phyloP scores from a whole-genome alignment of 2,113 vertebrate genomes.

The Esox niger region DNA sequence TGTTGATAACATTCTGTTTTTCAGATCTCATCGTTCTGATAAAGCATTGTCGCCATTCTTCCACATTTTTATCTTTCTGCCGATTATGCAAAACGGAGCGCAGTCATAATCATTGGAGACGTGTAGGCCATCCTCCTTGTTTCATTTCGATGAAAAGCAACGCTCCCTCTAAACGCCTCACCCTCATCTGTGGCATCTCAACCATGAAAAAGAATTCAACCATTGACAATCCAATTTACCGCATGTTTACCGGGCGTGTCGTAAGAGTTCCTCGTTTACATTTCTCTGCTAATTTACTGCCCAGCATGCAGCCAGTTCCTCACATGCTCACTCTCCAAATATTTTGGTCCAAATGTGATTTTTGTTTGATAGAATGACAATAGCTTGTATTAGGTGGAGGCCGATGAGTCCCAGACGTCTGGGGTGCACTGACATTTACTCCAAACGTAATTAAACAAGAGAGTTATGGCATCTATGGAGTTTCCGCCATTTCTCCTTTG shows the following conservation, averaged over 20 bases:
- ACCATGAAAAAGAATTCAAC: constrained; percentile 28
- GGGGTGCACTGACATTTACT: constrained; percentile 70
- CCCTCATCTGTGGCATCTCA: constrained; percentile 45
- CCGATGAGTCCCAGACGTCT: constrained; percentile 69
- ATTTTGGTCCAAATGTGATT: constrained; percentile 70
- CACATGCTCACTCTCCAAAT: constrained; percentile 64
- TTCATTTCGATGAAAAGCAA: constrained; percentile 51
- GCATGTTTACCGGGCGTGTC: constrained; percentile 59
- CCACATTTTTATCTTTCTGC: constrained; percentile 52
- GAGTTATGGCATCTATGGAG: constrained; percentile 66
- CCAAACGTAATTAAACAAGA: constrained; percentile 66
- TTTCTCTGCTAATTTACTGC: constrained; percentile 65
- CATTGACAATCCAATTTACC: constrained; percentile 62
- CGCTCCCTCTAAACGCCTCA: constrained; percentile 35
- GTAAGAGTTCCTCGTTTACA: constrained; percentile 61
- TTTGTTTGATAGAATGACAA: constrained; percentile 73
- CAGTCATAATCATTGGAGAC: constrained; percentile 62
- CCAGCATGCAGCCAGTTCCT: constrained; percentile 47
- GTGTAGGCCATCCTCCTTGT: constrained; percentile 42
- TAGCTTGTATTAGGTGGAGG: constrained; percentile 63
- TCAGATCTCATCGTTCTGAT: constrained; percentile 63
- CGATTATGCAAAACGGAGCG: constrained; percentile 65
- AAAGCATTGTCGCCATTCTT: constrained; percentile 55
- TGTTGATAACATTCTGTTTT: constrained; percentile 56
- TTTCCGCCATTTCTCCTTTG: constrained; percentile 55